These are phyloP conservation scores for Myiozetetes cayanensis DNA, from an alignment of 2,113 vertebrate species.

Conservation along the genomic window DNA sequence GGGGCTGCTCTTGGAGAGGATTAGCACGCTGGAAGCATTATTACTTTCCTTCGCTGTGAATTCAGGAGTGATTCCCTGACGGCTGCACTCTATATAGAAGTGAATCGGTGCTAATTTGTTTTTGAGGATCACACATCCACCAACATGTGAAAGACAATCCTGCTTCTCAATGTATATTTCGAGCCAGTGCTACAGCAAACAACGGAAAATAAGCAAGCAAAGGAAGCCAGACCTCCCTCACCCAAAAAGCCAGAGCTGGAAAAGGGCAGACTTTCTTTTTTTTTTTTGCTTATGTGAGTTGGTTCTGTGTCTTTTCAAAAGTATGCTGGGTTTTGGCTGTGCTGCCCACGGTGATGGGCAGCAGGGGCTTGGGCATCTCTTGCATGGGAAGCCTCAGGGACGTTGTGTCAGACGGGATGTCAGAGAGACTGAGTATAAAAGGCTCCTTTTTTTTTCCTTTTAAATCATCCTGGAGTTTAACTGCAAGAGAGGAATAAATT, in stretches of 20 bases:
- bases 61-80: conserved; percentile 65
- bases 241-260: not conserved
- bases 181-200: conserved; percentile 43
- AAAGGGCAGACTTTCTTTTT: not conserved
- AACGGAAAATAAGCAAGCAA: conserved; percentile 19
- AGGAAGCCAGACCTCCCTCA: conserved; percentile 17
- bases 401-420: not conserved
- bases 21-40: conserved; percentile 59
- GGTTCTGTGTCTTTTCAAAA: not conserved
- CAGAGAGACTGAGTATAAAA: conserved; percentile 12
- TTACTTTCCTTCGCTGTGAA: conserved; percentile 59
- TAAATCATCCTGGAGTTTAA: conserved; percentile 20
- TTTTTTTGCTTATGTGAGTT: not conserved
- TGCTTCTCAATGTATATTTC: conserved; percentile 53
- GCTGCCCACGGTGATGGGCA: not conserved
- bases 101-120: conserved; percentile 70
- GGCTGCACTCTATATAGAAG: conserved; percentile 64
- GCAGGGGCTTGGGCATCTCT: not conserved
- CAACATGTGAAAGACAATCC: conserved; percentile 65
- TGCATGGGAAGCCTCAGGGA: not conserved
- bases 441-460: not conserved
- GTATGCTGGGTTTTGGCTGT: not conserved
- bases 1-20: conserved; percentile 59
- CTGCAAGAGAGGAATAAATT: conserved; percentile 18
- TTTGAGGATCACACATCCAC: conserved; percentile 69